A percentile compares a stretch with the other conserved stretches of the same genome.
Conservation (phyloP, 2,888 invertebrate species). For the Neelides folsomi region DNA sequence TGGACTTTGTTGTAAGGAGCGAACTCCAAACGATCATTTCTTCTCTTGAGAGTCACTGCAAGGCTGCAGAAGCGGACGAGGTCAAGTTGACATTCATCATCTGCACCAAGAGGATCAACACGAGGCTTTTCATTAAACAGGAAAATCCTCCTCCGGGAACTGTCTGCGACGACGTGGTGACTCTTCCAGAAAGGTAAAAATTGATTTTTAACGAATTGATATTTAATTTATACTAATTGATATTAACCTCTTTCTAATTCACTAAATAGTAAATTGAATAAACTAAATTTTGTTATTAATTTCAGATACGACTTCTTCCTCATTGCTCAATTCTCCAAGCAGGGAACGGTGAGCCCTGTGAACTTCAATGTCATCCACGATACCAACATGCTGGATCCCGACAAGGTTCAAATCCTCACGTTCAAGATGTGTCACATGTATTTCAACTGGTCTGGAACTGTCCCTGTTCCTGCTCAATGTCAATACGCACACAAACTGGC, state of each 20-base stretch:
- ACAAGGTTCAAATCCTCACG: slow-evolving; percentile 64
- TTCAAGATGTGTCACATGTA: slow-evolving; percentile 81
- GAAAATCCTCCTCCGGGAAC: slow-evolving; percentile 66
- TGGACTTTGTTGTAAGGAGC: slow-evolving; percentile 58
- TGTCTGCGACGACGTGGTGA: slow-evolving; percentile 71
- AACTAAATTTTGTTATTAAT: too few species aligned
- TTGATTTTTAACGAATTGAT: too few species aligned
- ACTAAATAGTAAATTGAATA: too few species aligned
- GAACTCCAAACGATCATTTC: too few species aligned
- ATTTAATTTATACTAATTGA: too few species aligned
- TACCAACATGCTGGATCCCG: slow-evolving; percentile 52
- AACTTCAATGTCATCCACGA: slow-evolving; percentile 76
- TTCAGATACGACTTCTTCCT: slow-evolving; percentile 75
- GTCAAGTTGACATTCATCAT: slow-evolving; percentile 62
- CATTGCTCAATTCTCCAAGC: slow-evolving; percentile 68
- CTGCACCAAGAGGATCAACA: slow-evolving; percentile 73
- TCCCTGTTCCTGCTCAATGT: slow-evolving; percentile 44
- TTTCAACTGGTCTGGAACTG: slow-evolving; percentile 63
- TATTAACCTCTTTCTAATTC: too few species aligned
- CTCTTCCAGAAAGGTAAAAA: slow-evolving; percentile 52
- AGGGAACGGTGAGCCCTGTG: slow-evolving; percentile 84
- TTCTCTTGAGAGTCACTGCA: too few species aligned
- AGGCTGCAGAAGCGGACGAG: too few species aligned
- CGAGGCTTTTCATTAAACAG: slow-evolving; percentile 33
- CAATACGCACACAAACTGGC: slow-evolving; percentile 46